These are phyloP conservation scores for Ceratosolen fusciceps DNA, from an alignment of 1,140 invertebrate genomes.

Conservation along the genomic window DNA sequence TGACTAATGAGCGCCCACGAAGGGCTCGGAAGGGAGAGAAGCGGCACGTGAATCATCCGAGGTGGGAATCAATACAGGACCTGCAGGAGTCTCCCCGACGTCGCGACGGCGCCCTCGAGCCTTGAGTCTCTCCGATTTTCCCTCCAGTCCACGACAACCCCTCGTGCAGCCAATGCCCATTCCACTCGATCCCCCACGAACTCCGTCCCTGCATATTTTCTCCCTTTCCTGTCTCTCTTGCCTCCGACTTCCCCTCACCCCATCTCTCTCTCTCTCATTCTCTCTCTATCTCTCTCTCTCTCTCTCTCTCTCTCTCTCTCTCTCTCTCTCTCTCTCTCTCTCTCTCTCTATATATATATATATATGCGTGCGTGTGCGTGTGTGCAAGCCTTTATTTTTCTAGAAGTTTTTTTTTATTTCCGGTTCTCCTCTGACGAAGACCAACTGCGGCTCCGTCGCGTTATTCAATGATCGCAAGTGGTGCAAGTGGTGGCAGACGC, in stretches of 20 bases:
- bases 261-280: not conserved
- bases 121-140: slow-evolving; percentile 17
- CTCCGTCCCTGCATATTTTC: too few species aligned
- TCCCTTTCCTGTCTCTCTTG: not conserved
- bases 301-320: too few species aligned
- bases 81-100: slow-evolving; percentile 37
- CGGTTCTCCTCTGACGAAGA: too few species aligned
- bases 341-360: too few species aligned
- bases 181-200: not conserved
- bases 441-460: too few species aligned
- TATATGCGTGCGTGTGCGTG: too few species aligned
- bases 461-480: too few species aligned
- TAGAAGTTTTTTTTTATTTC: too few species aligned
- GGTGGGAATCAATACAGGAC: slow-evolving; percentile 58
- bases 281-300: too few species aligned
- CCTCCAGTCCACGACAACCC: not conserved
- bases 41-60: slow-evolving; percentile 64
- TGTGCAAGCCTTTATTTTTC: too few species aligned
- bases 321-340: too few species aligned
- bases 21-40: slow-evolving; percentile 15
- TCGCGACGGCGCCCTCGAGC: slow-evolving; percentile 4
- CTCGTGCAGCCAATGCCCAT: not conserved
- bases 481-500: too few species aligned
- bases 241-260: not conserved
- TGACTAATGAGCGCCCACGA: not conserved